These are phyloP conservation scores for Antigone vipio DNA, from an alignment of 2,113 vertebrate genomes.

Conservation along the genomic window DNA sequence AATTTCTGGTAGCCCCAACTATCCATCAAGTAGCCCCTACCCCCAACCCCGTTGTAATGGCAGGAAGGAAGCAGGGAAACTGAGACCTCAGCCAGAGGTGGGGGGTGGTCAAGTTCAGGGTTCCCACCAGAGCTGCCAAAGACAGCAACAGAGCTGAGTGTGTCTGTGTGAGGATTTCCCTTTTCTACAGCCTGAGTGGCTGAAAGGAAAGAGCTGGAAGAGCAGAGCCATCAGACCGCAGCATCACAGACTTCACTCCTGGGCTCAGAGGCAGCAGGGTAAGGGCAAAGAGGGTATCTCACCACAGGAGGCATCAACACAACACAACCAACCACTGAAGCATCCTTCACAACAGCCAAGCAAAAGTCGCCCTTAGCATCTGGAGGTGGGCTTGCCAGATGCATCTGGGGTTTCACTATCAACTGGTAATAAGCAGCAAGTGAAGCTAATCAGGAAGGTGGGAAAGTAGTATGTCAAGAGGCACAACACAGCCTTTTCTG, in stretches of 20 bases:
- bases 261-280: background rate
- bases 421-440: background rate
- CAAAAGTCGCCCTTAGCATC: background rate
- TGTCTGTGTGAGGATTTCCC: accelerated
- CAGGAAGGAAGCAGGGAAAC: background rate
- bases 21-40: background rate
- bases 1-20: accelerated
- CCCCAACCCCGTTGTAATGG: accelerated
- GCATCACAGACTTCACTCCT: background rate
- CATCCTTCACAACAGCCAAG: background rate
- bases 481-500: background rate
- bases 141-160: background rate
- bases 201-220: background rate
- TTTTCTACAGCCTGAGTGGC: background rate
- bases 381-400: background rate
- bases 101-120: background rate
- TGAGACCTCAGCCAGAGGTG: background rate
- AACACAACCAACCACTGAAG: background rate
- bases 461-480: background rate
- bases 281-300: background rate
- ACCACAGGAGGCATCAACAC: accelerated
- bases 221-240: accelerated
- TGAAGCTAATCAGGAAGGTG: background rate
- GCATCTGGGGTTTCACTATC: background rate
- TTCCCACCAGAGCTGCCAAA: background rate